A percentile compares a stretch with the other conserved stretches of the same genome.
Evolutionary conservation across 2,113 vertebrate genomes (phyloP).

Genomic region (Scortum barcoo): DNA sequence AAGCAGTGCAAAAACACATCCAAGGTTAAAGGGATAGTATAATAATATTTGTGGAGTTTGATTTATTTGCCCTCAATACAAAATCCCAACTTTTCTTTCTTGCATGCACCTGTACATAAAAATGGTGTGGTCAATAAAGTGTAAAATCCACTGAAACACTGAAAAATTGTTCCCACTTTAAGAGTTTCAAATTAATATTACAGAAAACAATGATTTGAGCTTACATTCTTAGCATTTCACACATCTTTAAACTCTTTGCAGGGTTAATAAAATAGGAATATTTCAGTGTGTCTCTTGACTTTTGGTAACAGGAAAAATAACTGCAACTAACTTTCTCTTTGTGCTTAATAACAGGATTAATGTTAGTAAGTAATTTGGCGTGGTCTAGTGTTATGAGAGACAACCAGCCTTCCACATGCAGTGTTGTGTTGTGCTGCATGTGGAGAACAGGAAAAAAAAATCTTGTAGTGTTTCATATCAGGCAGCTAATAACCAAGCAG

Average conservation of each 20-base stretch:
- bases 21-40: neutral
- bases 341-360: no score
- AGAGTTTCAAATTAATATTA: neutral
- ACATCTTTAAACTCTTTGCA: neutral
- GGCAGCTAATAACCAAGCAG: slow-evolving; percentile 28
- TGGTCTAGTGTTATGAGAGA: neutral
- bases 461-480: slow-evolving; percentile 28
- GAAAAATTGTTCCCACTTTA: neutral
- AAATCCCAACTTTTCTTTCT: neutral
- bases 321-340: no score
- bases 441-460: slow-evolving; percentile 25
- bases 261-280: neutral
- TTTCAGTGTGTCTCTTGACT: neutral
- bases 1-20: neutral
- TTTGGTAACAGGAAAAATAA: neutral
- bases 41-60: neutral
- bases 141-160: neutral
- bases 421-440: neutral
- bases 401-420: neutral
- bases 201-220: neutral
- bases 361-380: slow-evolving; percentile 10
- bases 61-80: no score
- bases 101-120: slow-evolving; percentile 2
- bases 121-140: no score
- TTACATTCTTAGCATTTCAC: neutral